A percentile compares a stretch with the other conserved stretches of the same genome.
Evolutionary conservation across 2,888 invertebrate genomes (phyloP).

Genomic region (Cyclophora punctaria): DNA sequence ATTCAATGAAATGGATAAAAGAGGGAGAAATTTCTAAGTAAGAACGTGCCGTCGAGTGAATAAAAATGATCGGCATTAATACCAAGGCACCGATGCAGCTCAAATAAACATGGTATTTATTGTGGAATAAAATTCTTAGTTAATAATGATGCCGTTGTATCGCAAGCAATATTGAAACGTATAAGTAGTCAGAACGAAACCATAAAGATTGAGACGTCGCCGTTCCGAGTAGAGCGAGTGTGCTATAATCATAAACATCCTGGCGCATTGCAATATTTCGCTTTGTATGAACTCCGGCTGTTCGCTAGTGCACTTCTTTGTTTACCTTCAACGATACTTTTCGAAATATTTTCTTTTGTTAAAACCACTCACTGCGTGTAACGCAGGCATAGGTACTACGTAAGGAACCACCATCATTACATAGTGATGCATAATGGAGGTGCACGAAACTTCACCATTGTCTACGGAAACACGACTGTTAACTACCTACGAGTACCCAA

Average conservation of each 20-base stretch:
- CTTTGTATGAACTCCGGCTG: conserved; percentile 62
- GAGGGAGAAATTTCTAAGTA: too few species aligned
- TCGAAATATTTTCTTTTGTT: conserved; percentile 69
- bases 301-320: conserved; percentile 58
- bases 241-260: conserved; percentile 68
- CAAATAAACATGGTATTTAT: too few species aligned
- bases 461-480: not conserved
- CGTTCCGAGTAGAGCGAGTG: conserved; percentile 43
- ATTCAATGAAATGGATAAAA: too few species aligned
- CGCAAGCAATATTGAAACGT: conserved; percentile 30
- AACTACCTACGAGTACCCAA: too few species aligned
- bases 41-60: too few species aligned
- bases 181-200: conserved; percentile 41
- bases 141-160: too few species aligned
- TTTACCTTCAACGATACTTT: conserved; percentile 67
- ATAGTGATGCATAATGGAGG: not conserved
- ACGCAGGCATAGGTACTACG: conserved; percentile 26
- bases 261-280: conserved; percentile 61
- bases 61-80: too few species aligned
- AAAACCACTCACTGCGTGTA: conserved; percentile 54
- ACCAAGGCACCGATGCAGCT: too few species aligned
- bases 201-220: conserved; percentile 54
- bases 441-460: conserved; percentile 1
- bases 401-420: conserved; percentile 17
- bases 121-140: too few species aligned